phyloP scores from a whole-genome alignment of 2,888 invertebrate species.

The Zootermopsis nevadensis region DNA sequence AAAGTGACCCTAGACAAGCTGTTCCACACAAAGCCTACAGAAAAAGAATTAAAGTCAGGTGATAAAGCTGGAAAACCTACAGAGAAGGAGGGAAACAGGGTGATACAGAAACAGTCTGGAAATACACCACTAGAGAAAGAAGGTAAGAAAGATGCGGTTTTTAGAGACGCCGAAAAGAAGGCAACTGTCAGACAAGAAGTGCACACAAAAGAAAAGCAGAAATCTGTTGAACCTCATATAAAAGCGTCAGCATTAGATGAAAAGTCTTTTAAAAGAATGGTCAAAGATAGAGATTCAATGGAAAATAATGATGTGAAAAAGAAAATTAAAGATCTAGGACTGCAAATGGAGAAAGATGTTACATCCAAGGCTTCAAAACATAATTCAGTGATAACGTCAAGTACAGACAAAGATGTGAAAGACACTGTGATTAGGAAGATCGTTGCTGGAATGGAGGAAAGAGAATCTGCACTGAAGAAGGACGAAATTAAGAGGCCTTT shows the following conservation, averaged over 20 bases:
- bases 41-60: constrained; percentile 55
- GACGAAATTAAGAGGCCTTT: background rate
- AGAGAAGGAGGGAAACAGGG: constrained; percentile 52
- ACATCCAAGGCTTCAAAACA: constrained; percentile 30
- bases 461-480: constrained; percentile 11
- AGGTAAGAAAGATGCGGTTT: constrained; percentile 55
- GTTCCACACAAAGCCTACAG: constrained; percentile 59
- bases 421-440: constrained; percentile 48
- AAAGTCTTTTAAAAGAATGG: background rate
- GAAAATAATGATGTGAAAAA: constrained; percentile 38
- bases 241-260: constrained; percentile 5
- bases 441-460: background rate
- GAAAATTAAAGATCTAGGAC: constrained; percentile 4
- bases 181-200: constrained; percentile 47
- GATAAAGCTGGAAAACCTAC: constrained; percentile 58
- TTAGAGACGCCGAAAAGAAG: constrained; percentile 54
- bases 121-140: constrained; percentile 53
- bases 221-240: constrained; percentile 8
- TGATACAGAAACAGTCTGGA: constrained; percentile 52
- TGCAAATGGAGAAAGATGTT: background rate
- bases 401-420: constrained; percentile 44
- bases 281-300: constrained; percentile 16
- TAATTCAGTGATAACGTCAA: constrained; percentile 43
- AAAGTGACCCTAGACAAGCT: constrained; percentile 69
- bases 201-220: constrained; percentile 48